These are phyloP conservation scores for Pachypsylla venusta DNA, from an alignment of 1,140 invertebrate species.

Conservation along the genomic window DNA sequence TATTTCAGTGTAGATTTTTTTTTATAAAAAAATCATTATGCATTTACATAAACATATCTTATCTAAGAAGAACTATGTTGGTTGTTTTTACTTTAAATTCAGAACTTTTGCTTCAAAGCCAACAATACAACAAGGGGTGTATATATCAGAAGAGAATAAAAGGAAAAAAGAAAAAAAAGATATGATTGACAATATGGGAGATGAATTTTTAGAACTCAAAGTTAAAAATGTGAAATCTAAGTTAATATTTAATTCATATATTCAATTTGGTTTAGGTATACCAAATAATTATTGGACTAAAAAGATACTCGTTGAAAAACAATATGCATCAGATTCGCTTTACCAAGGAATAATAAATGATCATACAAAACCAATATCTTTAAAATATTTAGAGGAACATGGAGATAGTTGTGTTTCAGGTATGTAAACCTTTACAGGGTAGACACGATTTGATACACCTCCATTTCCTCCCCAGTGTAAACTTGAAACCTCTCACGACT, in stretches of 20 bases:
- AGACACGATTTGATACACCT: no score
- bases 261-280: slow-evolving; percentile 1
- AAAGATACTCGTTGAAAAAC: neutral
- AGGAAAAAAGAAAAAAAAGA: neutral
- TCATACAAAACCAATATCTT: neutral
- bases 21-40: no score
- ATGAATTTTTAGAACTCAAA: neutral
- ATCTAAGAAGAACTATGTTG: no score
- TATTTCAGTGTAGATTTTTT: no score
- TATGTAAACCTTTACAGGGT: no score
- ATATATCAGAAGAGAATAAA: no score
- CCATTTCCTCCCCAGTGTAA: neutral
- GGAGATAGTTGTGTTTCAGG: neutral
- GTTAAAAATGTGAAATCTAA: neutral
- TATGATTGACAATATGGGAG: neutral
- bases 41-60: no score
- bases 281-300: neutral
- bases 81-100: no score
- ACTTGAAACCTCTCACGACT: neutral
- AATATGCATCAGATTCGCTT: neutral
- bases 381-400: neutral
- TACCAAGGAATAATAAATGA: neutral
- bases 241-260: slow-evolving; percentile 3
- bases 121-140: no score
- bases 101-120: no score